Evolutionary conservation across 2,113 vertebrate genomes (phyloP).

Genomic region (Dendrocopos noguchii): DNA sequence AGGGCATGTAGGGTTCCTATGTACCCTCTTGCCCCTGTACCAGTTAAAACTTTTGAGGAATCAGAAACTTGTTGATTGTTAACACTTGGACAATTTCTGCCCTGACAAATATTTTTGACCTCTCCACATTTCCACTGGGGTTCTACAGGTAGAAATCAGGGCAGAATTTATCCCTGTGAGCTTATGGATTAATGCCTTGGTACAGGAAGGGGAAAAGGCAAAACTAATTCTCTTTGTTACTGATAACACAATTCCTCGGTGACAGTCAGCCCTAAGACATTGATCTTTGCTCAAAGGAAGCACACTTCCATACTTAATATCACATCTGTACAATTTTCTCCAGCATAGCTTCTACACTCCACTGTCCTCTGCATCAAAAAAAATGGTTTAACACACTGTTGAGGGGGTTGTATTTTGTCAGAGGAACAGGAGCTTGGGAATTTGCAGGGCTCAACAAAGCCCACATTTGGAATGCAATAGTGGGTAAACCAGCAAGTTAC

Average conservation of each 20-base stretch:
- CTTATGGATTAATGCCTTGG: constrained; percentile 36
- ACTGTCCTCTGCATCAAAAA: not conserved
- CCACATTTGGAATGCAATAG: not conserved
- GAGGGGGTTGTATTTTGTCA: not conserved
- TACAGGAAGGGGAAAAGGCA: constrained; percentile 45
- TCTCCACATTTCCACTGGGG: constrained; percentile 32
- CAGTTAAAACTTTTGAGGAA: too few species aligned
- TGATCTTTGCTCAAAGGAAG: constrained; percentile 28
- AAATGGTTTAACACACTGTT: not conserved
- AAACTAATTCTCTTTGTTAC: constrained; percentile 56
- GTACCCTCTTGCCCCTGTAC: not conserved
- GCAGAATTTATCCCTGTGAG: constrained; percentile 37
- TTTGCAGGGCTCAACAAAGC: not conserved
- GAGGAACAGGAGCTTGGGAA: not conserved
- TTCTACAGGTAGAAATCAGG: constrained; percentile 54
- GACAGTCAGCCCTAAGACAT: not conserved
- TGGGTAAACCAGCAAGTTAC: not conserved
- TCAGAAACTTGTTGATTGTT: too few species aligned
- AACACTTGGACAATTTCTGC: not conserved
- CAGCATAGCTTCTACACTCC: not conserved
- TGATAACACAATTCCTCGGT: constrained; percentile 16
- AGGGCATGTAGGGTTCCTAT: not conserved
- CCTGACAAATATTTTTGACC: constrained; percentile 37
- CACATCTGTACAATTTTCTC: not conserved
- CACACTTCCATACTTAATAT: not conserved